Base-by-base conservation (phyloP, 2,888 invertebrate species). In the Liopterus haemorrhoidalis region DNA sequence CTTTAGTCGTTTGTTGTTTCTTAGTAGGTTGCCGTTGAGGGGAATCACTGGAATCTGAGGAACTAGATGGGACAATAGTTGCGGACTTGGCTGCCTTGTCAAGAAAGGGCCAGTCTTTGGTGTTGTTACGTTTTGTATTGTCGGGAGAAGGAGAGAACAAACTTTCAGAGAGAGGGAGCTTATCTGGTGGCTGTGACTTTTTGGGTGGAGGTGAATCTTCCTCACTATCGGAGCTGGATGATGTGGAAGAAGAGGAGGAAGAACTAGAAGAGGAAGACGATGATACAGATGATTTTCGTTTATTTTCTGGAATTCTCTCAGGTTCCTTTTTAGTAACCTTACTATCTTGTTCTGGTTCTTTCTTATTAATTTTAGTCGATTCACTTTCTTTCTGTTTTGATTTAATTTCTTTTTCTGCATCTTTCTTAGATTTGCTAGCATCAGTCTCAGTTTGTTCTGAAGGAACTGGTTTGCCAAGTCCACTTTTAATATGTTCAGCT, bases 401-500 rank as follows among this genome's bases (percentile, higher is more conserved):
- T 44, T 49, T 9, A 42, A 19, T 21, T 57, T 57, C 15, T 48
- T 49, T 39, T 46, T 50, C 27, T 33, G 47, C 11, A 24, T 62
- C 59, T 50, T 61, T 62, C 22, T 60, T 62, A 24, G 54, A 56
- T 45, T 62, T 61, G 18, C 56, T 59, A 39, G 65, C 67, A 49
- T 71, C 70, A 2, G 59, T 52, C 16, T 65, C 66, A 28, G 59
- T 61, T 35, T 37, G 46, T 31, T 50, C 52, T 12, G 52, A 20
- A 4, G 59, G 56, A 9, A 41, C 40, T 20, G 75, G 74, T 56
- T 75, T 75, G 41, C 81, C 81, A 54, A 83, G 71, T 5, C 85
- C 85, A 64, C 85, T 86, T 63, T 90, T 88, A 41, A 91, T 85
- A 60, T 89, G 88, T 57, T 90, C 90, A 1, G 90, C 89, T 0